phyloP scores from a whole-genome alignment of 1,140 invertebrate species.

The Lepidurus apus region DNA sequence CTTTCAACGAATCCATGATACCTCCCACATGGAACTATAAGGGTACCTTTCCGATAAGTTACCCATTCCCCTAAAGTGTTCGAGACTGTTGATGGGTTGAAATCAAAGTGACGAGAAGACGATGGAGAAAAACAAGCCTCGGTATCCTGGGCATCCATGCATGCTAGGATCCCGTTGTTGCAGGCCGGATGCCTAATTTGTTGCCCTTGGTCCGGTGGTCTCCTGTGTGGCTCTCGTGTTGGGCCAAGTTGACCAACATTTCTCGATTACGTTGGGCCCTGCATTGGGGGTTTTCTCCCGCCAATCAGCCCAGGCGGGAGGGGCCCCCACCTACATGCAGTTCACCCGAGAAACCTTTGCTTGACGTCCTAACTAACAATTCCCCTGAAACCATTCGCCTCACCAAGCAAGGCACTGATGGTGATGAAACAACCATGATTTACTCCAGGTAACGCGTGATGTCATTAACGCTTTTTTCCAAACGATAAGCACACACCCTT shows the following conservation, averaged over 20 bases:
- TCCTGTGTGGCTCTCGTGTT: slow-evolving; percentile 17
- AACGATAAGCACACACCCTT: too few relatives aligned
- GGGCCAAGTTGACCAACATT: slow-evolving; percentile 21
- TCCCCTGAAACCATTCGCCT: slow-evolving; percentile 14
- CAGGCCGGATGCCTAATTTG: slow-evolving; percentile 18
- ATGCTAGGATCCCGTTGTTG: not conserved
- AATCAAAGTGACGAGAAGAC: not conserved
- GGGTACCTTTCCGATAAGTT: not conserved
- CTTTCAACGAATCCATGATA: too few relatives aligned
- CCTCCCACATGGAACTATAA: not conserved
- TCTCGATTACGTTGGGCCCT: slow-evolving; percentile 20
- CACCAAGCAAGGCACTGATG: slow-evolving; percentile 7
- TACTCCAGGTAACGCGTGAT: slow-evolving; percentile 1
- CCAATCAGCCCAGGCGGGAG: slow-evolving; percentile 16
- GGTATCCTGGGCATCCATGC: slow-evolving; percentile 12
- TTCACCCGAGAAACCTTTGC: slow-evolving; percentile 17
- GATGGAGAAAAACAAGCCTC: not conserved
- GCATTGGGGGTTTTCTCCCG: slow-evolving; percentile 20
- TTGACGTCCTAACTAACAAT: slow-evolving; percentile 11
- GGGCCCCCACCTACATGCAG: slow-evolving; percentile 16
- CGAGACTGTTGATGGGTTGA: too few relatives aligned
- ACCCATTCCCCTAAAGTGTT: too few relatives aligned
- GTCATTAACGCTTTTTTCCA: not conserved
- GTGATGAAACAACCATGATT: slow-evolving; percentile 9
- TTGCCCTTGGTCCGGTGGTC: slow-evolving; percentile 2